A percentile compares a stretch with the other conserved stretches of the same genome.
Evolutionary conservation across 2,888 invertebrate genomes (phyloP).

Genomic region (Apantesis nais): DNA sequence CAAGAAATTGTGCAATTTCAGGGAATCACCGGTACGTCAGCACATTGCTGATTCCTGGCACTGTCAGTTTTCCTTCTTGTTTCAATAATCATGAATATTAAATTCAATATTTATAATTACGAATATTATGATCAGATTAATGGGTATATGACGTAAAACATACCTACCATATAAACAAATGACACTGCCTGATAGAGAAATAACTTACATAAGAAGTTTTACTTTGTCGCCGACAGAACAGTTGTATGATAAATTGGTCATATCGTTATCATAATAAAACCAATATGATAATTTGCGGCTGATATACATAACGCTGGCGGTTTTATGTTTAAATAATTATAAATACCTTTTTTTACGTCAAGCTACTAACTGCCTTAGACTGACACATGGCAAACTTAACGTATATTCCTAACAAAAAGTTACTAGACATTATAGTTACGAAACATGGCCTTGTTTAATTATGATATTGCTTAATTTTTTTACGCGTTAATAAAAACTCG

Average conservation of each 20-base stretch:
- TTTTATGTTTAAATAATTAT: constrained; percentile 28
- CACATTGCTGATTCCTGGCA: constrained; percentile 2
- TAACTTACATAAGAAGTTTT: constrained; percentile 23
- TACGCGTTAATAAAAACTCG: constrained; percentile 36
- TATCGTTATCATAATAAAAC: constrained; percentile 58
- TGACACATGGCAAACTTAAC: constrained; percentile 2
- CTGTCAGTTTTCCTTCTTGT: constrained; percentile 4
- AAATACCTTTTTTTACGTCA: neutral
- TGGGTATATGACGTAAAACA: neutral
- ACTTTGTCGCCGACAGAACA: constrained; percentile 22
- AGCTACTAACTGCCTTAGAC: neutral
- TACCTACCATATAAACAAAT: neutral
- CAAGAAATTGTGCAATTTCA: neutral
- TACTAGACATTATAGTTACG: constrained; percentile 14
- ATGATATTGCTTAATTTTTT: constrained; percentile 41
- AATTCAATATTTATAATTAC: neutral
- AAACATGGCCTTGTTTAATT: constrained; percentile 34
- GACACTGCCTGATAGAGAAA: constrained; percentile 14
- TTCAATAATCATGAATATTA: neutral
- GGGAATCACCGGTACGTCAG: constrained; percentile 14
- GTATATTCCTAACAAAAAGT: constrained; percentile 13
- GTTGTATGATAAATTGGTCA: constrained; percentile 50
- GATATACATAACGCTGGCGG: constrained; percentile 38
- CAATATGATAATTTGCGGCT: constrained; percentile 55
- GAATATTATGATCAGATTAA: neutral